phyloP scores from a whole-genome alignment of 2,888 invertebrate genomes.

The Macrophya annulata region DNA sequence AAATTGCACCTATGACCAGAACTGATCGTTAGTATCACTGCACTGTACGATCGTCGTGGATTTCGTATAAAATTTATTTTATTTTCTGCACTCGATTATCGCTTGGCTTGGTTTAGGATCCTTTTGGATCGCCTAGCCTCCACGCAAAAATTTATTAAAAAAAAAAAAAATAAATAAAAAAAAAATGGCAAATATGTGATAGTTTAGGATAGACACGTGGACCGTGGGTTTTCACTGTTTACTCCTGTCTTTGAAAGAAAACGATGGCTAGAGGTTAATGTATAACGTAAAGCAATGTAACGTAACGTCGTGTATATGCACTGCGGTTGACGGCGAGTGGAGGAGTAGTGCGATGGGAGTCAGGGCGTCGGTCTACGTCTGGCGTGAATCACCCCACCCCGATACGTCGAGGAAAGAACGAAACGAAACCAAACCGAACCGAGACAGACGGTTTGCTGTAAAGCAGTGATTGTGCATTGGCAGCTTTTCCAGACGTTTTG shows the following conservation, averaged over 20 bases:
- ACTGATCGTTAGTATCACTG: too few relatives aligned
- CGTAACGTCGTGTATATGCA: neutral
- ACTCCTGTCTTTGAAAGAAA: neutral
- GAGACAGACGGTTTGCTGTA: neutral
- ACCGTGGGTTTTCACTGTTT: neutral
- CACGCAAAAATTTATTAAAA: too few relatives aligned
- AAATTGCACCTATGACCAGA: too few relatives aligned
- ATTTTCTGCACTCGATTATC: too few relatives aligned
- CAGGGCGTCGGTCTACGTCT: conserved; percentile 48
- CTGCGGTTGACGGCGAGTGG: conserved; percentile 3
- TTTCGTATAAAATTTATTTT: too few relatives aligned
- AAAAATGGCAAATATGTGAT: neutral
- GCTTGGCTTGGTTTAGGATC: too few relatives aligned
- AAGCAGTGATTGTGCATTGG: neutral
- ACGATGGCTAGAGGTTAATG: neutral
- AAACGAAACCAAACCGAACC: neutral
- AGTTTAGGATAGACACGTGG: neutral
- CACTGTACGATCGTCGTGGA: too few relatives aligned
- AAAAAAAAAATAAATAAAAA: neutral
- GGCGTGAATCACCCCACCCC: conserved; percentile 46
- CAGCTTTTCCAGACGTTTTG: neutral
- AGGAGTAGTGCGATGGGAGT: conserved; percentile 28
- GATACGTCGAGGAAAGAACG: neutral
- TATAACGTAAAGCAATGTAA: neutral
- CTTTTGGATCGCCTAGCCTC: too few relatives aligned